Evolutionary conservation across 2,113 vertebrate species (phyloP), one percentile per base, ranked within the genome.

Genomic region (Xerus inauris): DNA sequence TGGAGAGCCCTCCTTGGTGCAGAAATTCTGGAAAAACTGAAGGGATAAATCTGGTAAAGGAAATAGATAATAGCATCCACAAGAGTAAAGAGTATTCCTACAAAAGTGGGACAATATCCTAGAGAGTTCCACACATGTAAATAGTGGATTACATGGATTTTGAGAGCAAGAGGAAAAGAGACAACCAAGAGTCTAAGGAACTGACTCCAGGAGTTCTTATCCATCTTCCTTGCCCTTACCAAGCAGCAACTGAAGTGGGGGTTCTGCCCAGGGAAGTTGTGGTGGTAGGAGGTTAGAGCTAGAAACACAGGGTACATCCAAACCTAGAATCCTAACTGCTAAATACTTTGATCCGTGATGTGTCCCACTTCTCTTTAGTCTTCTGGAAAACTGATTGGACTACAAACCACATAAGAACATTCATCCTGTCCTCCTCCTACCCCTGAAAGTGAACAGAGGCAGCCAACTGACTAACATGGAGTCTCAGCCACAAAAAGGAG

Each of bases 1-100:
- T 65, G 13, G 16, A 24, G 45, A 88, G 3, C 26, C 16, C 20
- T 84, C 35, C 42, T 49, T 64, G 42, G 62, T 38, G 28, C 72
- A 93, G 82, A 95, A 73, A 81, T 95, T 62, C 40, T 84, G 24
- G 32, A 90, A 72, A 87, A 65, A 77, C 69, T 26, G 28, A 47
- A 62, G n/a, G 40, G 8, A 24, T 86, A 62, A 19, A 65, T 54
- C 26, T 45, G 17, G 38, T 71, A n/a, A 88, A 81, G 65, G 76
- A 90, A 89, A 71, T 22, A 92, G 76, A 47, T 76, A 2, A 82
- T 75, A 87, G 87, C 32, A 76, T 26, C 82, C 20, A 57, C 1
- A 24, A 54, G 54, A 62, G 32, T 71, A 54, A 47, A 59, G 3
- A 67, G 8, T 28, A 76, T 72, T 11, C 20, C 59, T 59, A 40